These are phyloP conservation scores for Protobothrops flavoviridis DNA, from an alignment of 2,113 vertebrate species.

Conservation along the genomic window DNA sequence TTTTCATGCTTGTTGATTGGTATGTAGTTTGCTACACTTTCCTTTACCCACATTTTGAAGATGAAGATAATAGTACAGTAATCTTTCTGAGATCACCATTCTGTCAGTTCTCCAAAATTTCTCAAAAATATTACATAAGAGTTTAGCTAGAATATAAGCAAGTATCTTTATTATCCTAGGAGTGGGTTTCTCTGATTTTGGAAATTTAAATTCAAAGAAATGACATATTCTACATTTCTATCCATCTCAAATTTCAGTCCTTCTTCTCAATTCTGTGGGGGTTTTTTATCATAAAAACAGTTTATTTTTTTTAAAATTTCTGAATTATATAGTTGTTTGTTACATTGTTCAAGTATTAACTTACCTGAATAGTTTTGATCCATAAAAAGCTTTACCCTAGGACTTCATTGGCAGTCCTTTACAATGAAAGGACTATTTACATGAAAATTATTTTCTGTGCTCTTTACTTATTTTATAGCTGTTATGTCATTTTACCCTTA, in stretches of 20 bases:
- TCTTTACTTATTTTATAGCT: not conserved
- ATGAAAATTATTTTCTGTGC: constrained; percentile 1
- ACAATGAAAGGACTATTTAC: constrained; percentile 5
- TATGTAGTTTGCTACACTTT: not conserved
- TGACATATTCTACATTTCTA: not conserved
- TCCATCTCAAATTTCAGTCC: not conserved
- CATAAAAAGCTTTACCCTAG: not conserved
- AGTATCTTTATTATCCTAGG: not conserved
- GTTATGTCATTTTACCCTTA: not conserved
- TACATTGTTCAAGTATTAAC: constrained; percentile 16
- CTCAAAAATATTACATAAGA: not conserved
- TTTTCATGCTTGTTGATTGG: not conserved
- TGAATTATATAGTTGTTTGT: constrained; percentile 22
- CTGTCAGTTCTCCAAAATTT: not conserved
- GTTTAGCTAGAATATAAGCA: not conserved
- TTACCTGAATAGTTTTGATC: constrained; percentile 13
- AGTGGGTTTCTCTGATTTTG: not conserved
- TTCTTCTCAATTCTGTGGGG: not conserved
- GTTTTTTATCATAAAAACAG: not conserved
- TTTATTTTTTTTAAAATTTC: not conserved
- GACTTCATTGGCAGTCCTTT: not conserved
- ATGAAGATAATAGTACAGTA: not conserved
- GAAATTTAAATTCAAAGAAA: not conserved
- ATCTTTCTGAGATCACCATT: not conserved
- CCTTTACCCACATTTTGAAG: not conserved